Percentiles rank a stretch among this genome's conserved stretches.
Evolutionary conservation across 2,888 invertebrate genomes (phyloP).

Genomic region (Leptopilina syphax): DNA sequence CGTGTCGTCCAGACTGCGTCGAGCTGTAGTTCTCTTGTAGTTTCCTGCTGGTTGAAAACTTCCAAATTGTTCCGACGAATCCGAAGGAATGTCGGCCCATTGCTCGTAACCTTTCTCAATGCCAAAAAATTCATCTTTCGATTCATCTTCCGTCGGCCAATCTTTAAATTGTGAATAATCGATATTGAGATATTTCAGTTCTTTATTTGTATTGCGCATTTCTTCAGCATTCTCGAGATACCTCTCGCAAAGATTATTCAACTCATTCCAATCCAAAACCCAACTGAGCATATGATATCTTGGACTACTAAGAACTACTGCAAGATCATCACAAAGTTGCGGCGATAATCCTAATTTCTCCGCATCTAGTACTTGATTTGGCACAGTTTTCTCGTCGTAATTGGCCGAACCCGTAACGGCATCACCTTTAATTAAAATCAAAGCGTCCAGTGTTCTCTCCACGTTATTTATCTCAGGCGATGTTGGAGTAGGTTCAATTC

Average conservation of each 20-base stretch:
- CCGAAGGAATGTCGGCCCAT: constrained; percentile 72
- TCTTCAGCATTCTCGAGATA: constrained; percentile 80
- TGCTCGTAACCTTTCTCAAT: constrained; percentile 82
- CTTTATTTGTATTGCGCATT: constrained; percentile 83
- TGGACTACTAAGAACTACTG: constrained; percentile 84
- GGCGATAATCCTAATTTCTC: constrained; percentile 83
- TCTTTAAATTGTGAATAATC: constrained; percentile 84
- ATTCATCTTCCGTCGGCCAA: constrained; percentile 80
- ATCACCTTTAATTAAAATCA: constrained; percentile 79
- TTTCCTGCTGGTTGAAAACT: constrained; percentile 69
- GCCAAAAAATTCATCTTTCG: constrained; percentile 79
- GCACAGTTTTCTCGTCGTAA: constrained; percentile 82
- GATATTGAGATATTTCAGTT: constrained; percentile 86
- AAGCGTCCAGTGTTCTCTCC: constrained; percentile 77
- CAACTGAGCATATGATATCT: constrained; percentile 85
- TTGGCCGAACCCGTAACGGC: constrained; percentile 80
- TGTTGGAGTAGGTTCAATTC: constrained; percentile 56
- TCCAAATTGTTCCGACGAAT: constrained; percentile 70
- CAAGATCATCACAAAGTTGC: constrained; percentile 84
- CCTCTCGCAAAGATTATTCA: constrained; percentile 79
- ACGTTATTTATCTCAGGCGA: constrained; percentile 71
- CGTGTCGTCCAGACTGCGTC: constrained; percentile 70
- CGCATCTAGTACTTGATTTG: constrained; percentile 80
- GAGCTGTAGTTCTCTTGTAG: constrained; percentile 66
- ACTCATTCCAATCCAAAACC: constrained; percentile 81